Evolutionary conservation across 2,113 vertebrate genomes (phyloP), one percentile per base, ranked within the genome.

Genomic region (Australoheros scitulus): DNA sequence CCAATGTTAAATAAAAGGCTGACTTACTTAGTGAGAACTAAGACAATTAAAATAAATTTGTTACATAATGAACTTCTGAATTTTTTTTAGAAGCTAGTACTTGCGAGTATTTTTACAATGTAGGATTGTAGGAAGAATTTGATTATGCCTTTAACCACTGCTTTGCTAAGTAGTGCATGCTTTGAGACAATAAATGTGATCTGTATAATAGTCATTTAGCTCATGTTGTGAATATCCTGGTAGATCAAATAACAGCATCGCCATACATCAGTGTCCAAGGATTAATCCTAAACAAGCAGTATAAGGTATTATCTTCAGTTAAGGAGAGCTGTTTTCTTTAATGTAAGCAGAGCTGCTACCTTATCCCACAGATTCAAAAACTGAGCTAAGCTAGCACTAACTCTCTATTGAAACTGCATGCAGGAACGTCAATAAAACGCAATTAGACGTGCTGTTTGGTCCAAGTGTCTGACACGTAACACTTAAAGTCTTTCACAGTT

Each of bases 261-360:
- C n/a, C 4, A 11, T 0, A 65, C 26, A 52, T 52, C 47, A 72
- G 26, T 72, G 32, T 52, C 26, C 15, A 55, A 72, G 47, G 26
- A 74, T 34, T 55, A n/a, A 74, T 32, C 34, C 70, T 74, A 74
- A 11, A 11, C 70, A 74, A 56, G 55, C 68, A 74, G 15, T 74
- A 34, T 50, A 72, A 34, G 18, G 26, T 55, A 20, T 55, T n/a
- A 34, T 34, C 26, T 55, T 74, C 26, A 34, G 68, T 15, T 34
- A 56, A 32, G 20, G 36, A 60, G 56, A 34, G 22, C 29, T 10
- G 14, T 75, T 58, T 61, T 47, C 18, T 41, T 77, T 61, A 2
- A 38, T 1, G 1, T 24, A 11, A 77, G 57, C 1, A 22, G 2
- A 15, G 56, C 56, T 60, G 75, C 41, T 47, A 60, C 57, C 24